These are phyloP conservation scores for Amitus sp. DNA, from an alignment of 2,888 invertebrate species.

Conservation along the genomic window DNA sequence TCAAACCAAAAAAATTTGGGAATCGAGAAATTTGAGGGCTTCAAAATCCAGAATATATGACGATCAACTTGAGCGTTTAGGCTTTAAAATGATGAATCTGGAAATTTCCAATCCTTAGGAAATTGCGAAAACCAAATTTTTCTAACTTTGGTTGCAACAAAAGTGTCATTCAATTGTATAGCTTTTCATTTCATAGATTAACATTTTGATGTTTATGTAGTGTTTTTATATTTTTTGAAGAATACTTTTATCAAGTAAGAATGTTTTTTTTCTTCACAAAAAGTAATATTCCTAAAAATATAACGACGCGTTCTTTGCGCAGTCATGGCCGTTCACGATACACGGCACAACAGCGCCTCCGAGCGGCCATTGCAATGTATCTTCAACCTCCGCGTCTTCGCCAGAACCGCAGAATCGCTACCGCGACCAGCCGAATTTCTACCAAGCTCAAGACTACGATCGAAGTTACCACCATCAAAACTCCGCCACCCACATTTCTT, in stretches of 20 bases:
- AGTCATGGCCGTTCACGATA: conserved; percentile 33
- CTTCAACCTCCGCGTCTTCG: conserved; percentile 18
- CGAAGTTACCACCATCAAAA: conserved; percentile 12
- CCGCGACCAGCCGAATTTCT: conserved; percentile 15
- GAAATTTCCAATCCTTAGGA: background rate
- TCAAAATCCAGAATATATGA: no score
- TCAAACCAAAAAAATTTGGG: no score
- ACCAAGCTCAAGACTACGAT: conserved; percentile 18
- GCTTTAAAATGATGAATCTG: background rate
- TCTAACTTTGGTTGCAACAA: no score
- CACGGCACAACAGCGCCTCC: conserved; percentile 19
- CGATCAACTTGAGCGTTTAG: background rate
- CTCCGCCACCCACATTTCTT: conserved; percentile 21
- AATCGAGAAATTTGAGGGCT: no score
- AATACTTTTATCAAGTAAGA: background rate
- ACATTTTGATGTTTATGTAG: background rate
- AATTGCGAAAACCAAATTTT: background rate
- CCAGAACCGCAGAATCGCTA: conserved; percentile 20
- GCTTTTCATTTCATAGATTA: no score
- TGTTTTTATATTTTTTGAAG: background rate
- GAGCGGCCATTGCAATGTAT: conserved; percentile 21
- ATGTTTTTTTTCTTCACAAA: conserved; percentile 3
- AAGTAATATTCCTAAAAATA: no score
- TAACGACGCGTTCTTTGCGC: conserved; percentile 10
- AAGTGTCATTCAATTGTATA: no score